A percentile compares a stretch with the other conserved stretches of the same genome.
Conservation (phyloP, 2,888 invertebrate genomes). For the Dichetophora obliterata region DNA sequence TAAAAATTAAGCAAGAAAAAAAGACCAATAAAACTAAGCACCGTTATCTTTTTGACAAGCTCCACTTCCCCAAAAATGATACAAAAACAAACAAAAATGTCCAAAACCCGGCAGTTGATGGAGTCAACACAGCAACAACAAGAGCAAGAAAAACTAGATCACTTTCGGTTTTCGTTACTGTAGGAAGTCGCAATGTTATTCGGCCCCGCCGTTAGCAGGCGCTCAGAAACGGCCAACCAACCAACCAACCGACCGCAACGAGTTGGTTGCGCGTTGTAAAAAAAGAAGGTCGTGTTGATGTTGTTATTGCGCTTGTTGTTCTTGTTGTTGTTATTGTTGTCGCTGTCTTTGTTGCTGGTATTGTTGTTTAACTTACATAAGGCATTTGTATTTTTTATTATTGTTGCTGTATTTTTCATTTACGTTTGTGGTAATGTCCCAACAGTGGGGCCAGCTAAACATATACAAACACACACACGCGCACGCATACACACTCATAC, state of each 20-base stretch:
- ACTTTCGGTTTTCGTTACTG: slow-evolving; percentile 33
- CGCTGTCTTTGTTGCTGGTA: neutral
- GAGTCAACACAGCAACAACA: neutral
- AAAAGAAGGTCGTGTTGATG: neutral
- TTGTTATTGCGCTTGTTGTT: neutral
- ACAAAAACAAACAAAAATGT: neutral
- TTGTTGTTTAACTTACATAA: neutral
- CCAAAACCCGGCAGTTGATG: too few relatives aligned
- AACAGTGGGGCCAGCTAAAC: neutral
- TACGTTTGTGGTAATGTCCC: neutral
- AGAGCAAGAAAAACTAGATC: slow-evolving; percentile 12
- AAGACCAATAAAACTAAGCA: neutral
- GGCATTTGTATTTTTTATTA: neutral
- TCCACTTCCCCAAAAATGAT: neutral
- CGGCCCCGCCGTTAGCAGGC: slow-evolving; percentile 29
- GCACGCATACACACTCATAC: neutral
- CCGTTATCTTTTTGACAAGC: neutral
- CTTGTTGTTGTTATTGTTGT: too few relatives aligned
- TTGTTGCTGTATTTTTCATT: neutral
- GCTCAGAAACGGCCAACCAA: slow-evolving; percentile 5
- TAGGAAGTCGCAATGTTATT: slow-evolving; percentile 36
- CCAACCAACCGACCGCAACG: too few relatives aligned
- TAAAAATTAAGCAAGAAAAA: neutral
- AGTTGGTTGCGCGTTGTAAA: too few relatives aligned
- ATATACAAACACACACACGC: neutral